Evolutionary conservation across 2,888 invertebrate species (phyloP).

Genomic region (Acrobasis suavella): DNA sequence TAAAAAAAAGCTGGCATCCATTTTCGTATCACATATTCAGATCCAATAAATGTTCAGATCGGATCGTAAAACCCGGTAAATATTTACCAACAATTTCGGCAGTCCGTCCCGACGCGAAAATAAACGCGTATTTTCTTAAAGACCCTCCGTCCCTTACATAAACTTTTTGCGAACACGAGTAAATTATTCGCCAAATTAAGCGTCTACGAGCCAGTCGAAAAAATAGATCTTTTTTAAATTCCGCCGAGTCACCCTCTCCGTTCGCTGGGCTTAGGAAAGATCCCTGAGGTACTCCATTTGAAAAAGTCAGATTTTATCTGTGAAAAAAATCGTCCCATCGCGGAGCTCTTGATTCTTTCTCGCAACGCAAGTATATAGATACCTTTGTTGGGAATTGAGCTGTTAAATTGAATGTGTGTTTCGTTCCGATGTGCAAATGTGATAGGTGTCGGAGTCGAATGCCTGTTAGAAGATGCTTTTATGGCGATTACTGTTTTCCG

Average conservation of each 20-base stretch:
- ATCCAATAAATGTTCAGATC: slow-evolving; percentile 17
- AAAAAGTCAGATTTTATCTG: slow-evolving; percentile 31
- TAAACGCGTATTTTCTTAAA: slow-evolving; percentile 26
- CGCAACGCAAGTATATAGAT: slow-evolving; percentile 27
- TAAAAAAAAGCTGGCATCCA: not conserved
- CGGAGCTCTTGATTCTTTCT: slow-evolving; percentile 14
- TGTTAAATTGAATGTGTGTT: slow-evolving; percentile 29
- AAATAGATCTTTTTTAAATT: slow-evolving; percentile 36
- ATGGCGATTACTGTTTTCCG: slow-evolving; percentile 19
- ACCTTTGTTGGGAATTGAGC: slow-evolving; percentile 26
- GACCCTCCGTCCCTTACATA: slow-evolving; percentile 24
- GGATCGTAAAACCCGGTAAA: slow-evolving; percentile 12
- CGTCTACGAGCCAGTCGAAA: slow-evolving; percentile 35
- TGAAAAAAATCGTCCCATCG: slow-evolving; percentile 29
- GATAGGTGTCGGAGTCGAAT: slow-evolving; percentile 27
- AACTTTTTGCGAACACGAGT: slow-evolving; percentile 36
- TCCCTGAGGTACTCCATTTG: slow-evolving; percentile 22
- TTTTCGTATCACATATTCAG: slow-evolving; percentile 10
- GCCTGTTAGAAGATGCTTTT: slow-evolving; percentile 21
- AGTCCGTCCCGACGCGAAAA: slow-evolving; percentile 18
- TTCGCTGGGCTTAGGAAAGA: slow-evolving; percentile 19
- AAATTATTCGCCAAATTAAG: slow-evolving; percentile 50
- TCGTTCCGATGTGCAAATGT: slow-evolving; percentile 32
- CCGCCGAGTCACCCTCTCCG: slow-evolving; percentile 35
- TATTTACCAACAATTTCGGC: slow-evolving; percentile 19